phyloP scores from a whole-genome alignment of 1,140 invertebrate species.

The Caenorhabditis remanei region DNA sequence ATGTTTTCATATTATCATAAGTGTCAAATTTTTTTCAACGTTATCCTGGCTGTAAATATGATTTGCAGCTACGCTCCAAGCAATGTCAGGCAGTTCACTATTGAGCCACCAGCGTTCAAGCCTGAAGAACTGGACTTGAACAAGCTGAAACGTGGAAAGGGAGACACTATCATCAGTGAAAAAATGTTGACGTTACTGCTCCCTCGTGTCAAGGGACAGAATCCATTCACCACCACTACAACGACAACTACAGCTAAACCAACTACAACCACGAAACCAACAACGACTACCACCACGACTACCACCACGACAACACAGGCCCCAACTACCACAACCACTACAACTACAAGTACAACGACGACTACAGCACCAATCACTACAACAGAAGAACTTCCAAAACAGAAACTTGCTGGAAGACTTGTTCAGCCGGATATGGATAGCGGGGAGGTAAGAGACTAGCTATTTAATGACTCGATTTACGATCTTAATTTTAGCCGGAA shows the following conservation, averaged over 20 bases:
- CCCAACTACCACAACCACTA: not conserved
- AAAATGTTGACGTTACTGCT: slow-evolving; percentile 33
- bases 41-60: not conserved
- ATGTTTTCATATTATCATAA: not conserved
- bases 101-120: slow-evolving; percentile 33
- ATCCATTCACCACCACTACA: slow-evolving; percentile 26
- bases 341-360: not conserved
- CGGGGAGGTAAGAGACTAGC: slow-evolving; percentile 27
- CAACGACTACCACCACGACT: slow-evolving; percentile 10
- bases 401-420: slow-evolving; percentile 12
- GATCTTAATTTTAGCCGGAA: slow-evolving; percentile 41
- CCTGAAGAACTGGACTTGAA: slow-evolving; percentile 26
- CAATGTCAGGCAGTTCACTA: slow-evolving; percentile 11
- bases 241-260: slow-evolving; percentile 9
- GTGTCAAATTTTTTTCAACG: not conserved
- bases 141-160: slow-evolving; percentile 49
- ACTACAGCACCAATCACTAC: slow-evolving; percentile 38
- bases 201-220: slow-evolving; percentile 12
- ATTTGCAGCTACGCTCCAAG: slow-evolving; percentile 28
- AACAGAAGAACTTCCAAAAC: slow-evolving; percentile 36
- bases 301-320: not conserved
- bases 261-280: not conserved
- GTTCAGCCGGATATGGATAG: slow-evolving; percentile 50
- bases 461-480: slow-evolving; percentile 33
- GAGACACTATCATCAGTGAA: slow-evolving; percentile 25